Base-by-base conservation (phyloP, 2,797 vertebrate species). In the Lepus townsendii region DNA sequence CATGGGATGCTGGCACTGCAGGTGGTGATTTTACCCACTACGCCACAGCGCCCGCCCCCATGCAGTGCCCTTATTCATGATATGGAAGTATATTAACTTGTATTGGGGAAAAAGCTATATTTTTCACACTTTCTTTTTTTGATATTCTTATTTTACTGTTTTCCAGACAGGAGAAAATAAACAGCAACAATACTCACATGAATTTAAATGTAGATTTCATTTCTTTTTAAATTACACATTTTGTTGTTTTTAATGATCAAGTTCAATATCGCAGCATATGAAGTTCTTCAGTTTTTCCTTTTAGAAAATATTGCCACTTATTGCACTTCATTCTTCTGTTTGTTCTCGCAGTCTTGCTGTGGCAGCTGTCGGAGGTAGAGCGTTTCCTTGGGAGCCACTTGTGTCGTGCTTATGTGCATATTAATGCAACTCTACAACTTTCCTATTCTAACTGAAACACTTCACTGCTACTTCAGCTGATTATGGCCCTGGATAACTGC, bases 351-450 rank as follows among this genome's bases (percentile, higher is more conserved):
- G 52, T 80, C 82, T 83, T 82, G 14, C 83, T 97, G 71, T 3
- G 60, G 93, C 94, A 97, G 97, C 96, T 97, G 96, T 57, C 65
- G 35, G 95, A 93, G 95, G 92, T 79, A 47, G 75, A 92, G 35
- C 47, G 6, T 35, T 96, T 92, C 91, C 95, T 52, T 14, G 78
- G 57, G 66, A 95, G 60, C 87, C 38, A 10, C 26, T 42, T 32
- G 26, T 22, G 1, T 42, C 1, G 17, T 82, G 71, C 52, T 47
- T 47, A 10, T 35, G 27, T 83, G 95, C 90, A 94, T 97, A 88
- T 85, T 96, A 96, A 97, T 96, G 95, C 91, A 88, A 38, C n/a
- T 66, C 72, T 62, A 52, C 50, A 69, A 71, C 84, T 88, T 94
- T 93, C 68, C 91, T 95, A 71, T 92, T 95, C 92, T 96, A 91